Conservation (phyloP, 2,113 vertebrate species). For the Xenotilapia caudafasciata region DNA sequence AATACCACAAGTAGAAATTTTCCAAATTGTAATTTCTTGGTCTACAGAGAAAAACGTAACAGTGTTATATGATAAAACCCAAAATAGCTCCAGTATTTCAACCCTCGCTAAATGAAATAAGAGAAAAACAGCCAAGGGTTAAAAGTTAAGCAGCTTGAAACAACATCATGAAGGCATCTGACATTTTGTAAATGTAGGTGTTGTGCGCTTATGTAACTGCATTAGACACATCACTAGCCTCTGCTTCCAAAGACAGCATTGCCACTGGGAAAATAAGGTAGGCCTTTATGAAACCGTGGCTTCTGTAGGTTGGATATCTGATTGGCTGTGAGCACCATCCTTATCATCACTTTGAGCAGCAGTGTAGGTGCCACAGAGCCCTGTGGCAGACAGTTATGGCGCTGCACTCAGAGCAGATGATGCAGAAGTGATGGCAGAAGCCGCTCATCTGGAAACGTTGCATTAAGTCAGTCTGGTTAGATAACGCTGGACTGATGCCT, state of each 20-base stretch:
- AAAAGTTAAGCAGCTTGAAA: background rate
- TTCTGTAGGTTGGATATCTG: background rate
- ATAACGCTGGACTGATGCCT: slow-evolving; percentile 26
- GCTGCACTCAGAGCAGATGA: slow-evolving; percentile 18
- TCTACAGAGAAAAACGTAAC: background rate
- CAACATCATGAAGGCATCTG: background rate
- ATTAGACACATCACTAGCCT: background rate
- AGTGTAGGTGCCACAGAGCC: slow-evolving; percentile 6
- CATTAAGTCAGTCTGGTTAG: slow-evolving; percentile 38
- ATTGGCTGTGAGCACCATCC: background rate
- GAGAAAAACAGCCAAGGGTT: background rate
- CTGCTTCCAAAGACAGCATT: background rate
- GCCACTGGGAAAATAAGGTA: background rate
- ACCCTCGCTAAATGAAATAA: background rate
- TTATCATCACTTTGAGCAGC: background rate
- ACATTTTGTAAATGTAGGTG: background rate
- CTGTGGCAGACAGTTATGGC: background rate
- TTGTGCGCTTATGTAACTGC: background rate
- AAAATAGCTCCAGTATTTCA: background rate
- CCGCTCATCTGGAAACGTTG: slow-evolving; percentile 47
- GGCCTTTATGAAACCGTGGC: background rate
- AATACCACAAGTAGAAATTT: background rate
- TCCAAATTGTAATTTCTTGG: background rate
- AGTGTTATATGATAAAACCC: background rate
- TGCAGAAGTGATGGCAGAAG: slow-evolving; percentile 36